phyloP scores from a whole-genome alignment of 2,113 vertebrate genomes.

The Philantomba maxwellii region DNA sequence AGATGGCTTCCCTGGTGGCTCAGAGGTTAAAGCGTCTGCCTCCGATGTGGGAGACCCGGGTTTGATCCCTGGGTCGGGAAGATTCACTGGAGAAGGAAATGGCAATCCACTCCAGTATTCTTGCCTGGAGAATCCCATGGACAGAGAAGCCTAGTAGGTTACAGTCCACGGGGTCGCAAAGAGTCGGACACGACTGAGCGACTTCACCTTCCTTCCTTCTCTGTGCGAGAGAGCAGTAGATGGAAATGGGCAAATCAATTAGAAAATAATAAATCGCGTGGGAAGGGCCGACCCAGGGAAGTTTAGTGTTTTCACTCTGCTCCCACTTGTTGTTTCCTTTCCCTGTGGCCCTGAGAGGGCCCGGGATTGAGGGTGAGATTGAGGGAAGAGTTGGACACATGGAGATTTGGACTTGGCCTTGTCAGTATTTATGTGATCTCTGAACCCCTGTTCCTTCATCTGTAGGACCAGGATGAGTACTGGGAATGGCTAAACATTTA shows the following conservation, averaged over 20 bases:
- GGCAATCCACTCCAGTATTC: no score
- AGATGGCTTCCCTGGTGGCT: no score
- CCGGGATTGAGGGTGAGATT: not conserved
- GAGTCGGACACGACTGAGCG: no score
- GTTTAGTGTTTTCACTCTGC: constrained; percentile 13
- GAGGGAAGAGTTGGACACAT: not conserved
- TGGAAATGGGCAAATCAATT: constrained; percentile 28
- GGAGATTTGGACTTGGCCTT: not conserved
- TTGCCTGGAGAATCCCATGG: no score
- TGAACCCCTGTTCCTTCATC: not conserved
- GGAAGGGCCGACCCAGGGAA: constrained; percentile 6
- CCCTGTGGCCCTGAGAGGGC: not conserved
- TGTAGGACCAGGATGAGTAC: not conserved
- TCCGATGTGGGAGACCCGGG: no score
- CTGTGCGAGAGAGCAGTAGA: not conserved
- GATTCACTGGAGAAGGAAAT: no score
- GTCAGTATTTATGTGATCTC: not conserved
- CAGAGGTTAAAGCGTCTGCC: no score
- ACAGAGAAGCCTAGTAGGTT: no score
- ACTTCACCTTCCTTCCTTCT: no score
- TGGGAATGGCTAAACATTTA: not conserved
- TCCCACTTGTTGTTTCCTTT: constrained; percentile 13
- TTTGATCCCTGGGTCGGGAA: no score
- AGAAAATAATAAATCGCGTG: not conserved
- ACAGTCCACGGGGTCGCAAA: no score